Percentiles rank a stretch among this genome's conserved stretches.
Evolutionary conservation across 2,113 vertebrate genomes (phyloP).

Genomic region (Crotalus horridus): DNA sequence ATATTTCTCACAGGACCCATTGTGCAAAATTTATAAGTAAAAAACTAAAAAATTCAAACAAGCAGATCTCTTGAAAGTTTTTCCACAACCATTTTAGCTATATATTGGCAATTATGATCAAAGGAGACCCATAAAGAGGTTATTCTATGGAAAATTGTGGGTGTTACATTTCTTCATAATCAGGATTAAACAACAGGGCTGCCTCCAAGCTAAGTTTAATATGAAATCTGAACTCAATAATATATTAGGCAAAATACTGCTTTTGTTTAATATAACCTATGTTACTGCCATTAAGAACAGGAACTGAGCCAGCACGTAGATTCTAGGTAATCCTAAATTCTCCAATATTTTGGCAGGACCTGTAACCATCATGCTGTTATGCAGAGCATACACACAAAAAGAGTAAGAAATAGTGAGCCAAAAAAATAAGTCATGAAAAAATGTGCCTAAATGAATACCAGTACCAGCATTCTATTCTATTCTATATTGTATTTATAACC

Average conservation of each 20-base stretch:
- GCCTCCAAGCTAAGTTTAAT: background rate
- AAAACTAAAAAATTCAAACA: background rate
- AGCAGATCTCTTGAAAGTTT: background rate
- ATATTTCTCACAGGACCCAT: background rate
- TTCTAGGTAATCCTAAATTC: background rate
- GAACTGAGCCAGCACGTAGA: background rate
- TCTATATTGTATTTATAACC: too few relatives aligned
- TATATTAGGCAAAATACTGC: background rate
- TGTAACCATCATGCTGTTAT: background rate
- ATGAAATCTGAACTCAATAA: background rate
- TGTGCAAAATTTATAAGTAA: conserved; percentile 18
- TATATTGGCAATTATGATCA: conserved; percentile 37
- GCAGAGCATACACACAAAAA: background rate
- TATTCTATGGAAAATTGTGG: background rate
- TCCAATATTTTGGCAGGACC: background rate
- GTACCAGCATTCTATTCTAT: background rate
- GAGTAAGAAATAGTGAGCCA: background rate
- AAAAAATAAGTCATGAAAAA: background rate
- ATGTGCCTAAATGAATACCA: background rate
- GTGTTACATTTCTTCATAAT: background rate
- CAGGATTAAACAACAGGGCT: background rate
- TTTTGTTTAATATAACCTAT: background rate
- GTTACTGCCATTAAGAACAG: background rate
- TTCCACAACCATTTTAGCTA: conserved; percentile 15
- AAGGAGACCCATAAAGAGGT: background rate